phyloP scores from a whole-genome alignment of 2,888 invertebrate genomes.

The Pterostichus niger region DNA sequence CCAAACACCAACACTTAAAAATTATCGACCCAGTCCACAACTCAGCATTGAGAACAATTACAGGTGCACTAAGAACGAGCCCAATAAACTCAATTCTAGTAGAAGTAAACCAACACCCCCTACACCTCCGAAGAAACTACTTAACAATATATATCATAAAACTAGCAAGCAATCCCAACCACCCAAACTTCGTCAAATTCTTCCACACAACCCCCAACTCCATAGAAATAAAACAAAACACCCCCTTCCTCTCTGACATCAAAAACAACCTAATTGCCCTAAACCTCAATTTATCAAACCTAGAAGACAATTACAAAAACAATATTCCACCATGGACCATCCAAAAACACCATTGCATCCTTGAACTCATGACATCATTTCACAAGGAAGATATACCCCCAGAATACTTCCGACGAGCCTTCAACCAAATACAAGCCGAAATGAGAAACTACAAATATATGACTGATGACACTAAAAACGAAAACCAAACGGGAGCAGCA shows the following conservation, averaged over 20 bases:
- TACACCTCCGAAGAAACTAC: neutral
- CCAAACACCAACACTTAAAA: neutral
- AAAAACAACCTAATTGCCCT: neutral
- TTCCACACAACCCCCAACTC: neutral
- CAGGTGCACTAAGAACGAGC: slow-evolving; percentile 32
- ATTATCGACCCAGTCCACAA: neutral
- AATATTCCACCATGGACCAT: neutral
- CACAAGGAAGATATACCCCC: neutral
- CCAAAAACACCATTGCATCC: neutral
- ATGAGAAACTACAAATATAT: too few species aligned
- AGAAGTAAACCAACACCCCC: neutral
- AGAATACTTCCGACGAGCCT: neutral
- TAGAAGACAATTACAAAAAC: neutral
- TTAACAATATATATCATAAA: neutral
- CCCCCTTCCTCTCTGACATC: neutral
- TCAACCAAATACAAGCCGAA: too few species aligned
- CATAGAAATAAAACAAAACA: neutral
- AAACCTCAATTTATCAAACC: neutral
- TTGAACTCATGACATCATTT: neutral
- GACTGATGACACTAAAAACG: too few species aligned
- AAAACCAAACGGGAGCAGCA: too few species aligned
- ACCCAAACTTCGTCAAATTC: neutral
- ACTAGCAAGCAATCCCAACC: neutral
- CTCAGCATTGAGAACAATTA: slow-evolving; percentile 1
- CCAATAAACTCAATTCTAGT: slow-evolving; percentile 2